These are phyloP conservation scores for Stramonita haemastoma DNA, from an alignment of 2,888 invertebrate genomes.

Conservation along the genomic window DNA sequence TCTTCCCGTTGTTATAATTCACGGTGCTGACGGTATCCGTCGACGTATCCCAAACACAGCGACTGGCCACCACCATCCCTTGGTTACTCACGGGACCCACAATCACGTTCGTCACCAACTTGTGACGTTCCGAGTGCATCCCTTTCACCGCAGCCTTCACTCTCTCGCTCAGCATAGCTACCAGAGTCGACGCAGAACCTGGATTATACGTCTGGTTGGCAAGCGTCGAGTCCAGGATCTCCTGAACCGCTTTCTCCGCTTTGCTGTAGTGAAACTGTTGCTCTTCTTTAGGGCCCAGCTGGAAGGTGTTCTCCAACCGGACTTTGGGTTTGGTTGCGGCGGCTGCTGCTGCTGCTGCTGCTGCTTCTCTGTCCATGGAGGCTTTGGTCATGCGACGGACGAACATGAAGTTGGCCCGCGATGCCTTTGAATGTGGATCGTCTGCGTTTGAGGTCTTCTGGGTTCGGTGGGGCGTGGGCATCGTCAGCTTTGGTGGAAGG, in stretches of 20 bases:
- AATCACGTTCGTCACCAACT: slow-evolving; percentile 1
- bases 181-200: background rate
- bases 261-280: background rate
- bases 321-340: slow-evolving; percentile 5
- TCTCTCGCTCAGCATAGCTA: slow-evolving; percentile 10
- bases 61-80: slow-evolving; percentile 30
- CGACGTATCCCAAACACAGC: slow-evolving; percentile 21
- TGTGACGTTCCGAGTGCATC: slow-evolving; percentile 19
- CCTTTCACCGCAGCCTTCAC: slow-evolving; percentile 12
- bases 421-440: slow-evolving; percentile 23
- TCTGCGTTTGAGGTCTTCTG: background rate
- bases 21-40: slow-evolving; percentile 6
- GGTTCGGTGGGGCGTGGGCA: background rate
- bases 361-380: slow-evolving; percentile 8
- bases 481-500: background rate
- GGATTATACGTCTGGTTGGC: background rate
- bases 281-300: background rate
- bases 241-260: background rate
- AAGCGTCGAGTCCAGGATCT: slow-evolving; percentile 3
- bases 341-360: background rate
- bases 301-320: slow-evolving; percentile 25
- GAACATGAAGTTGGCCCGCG: background rate
- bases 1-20: slow-evolving; percentile 21
- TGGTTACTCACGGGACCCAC: slow-evolving; percentile 13
- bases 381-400: slow-evolving; percentile 9